phyloP scores from a whole-genome alignment of 2,888 invertebrate genomes.

The Peribatodes rhomboidaria region DNA sequence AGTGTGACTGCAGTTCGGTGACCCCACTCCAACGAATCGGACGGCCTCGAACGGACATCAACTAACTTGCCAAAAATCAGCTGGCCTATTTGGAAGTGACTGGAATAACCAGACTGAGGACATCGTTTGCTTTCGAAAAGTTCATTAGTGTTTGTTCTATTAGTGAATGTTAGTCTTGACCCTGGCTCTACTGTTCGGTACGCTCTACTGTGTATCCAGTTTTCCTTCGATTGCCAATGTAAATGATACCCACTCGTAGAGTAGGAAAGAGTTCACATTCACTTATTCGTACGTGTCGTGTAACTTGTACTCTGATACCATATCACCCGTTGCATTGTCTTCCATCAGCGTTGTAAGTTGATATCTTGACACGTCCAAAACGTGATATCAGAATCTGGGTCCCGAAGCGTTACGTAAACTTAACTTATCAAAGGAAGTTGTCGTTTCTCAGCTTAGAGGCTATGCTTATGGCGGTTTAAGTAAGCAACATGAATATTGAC shows the following conservation, averaged over 20 bases:
- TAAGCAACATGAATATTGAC: constrained; percentile 7
- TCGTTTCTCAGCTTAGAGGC: constrained; percentile 5
- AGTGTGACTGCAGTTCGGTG: constrained; percentile 65
- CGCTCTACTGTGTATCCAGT: no score
- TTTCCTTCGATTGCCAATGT: neutral
- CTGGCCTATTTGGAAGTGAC: constrained; percentile 16
- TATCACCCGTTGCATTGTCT: constrained; percentile 6
- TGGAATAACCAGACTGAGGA: constrained; percentile 1
- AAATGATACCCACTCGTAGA: neutral
- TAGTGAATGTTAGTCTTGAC: constrained; percentile 6
- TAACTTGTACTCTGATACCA: neutral
- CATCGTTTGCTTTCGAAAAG: constrained; percentile 9
- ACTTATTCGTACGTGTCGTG: neutral
- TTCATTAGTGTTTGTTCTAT: neutral
- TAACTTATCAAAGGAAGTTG: neutral
- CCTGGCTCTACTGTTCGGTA: neutral
- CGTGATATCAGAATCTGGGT: neutral
- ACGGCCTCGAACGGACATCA: constrained; percentile 43
- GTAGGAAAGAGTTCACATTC: neutral
- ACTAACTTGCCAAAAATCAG: constrained; percentile 42
- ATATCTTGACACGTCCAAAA: constrained; percentile 9
- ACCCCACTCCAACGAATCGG: constrained; percentile 60
- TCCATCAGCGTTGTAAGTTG: neutral
- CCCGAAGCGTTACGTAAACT: neutral
- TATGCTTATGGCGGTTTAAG: constrained; percentile 1